phyloP scores from a whole-genome alignment of 2,797 vertebrate genomes.

The Sphenopsis melanotis region DNA sequence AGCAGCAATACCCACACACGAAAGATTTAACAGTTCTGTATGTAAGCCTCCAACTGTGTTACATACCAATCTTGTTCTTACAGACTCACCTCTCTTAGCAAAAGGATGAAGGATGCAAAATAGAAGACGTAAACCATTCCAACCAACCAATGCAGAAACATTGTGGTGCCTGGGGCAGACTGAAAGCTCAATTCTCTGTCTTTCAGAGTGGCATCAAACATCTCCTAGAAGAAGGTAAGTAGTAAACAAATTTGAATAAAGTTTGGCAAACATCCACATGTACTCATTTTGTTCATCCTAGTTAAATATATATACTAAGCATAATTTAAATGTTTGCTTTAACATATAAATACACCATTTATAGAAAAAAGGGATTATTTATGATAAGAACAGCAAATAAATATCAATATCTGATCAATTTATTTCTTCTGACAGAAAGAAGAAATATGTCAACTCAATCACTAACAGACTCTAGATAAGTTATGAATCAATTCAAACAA shows the following conservation, averaged over 20 bases:
- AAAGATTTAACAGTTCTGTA: not conserved
- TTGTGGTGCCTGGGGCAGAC: constrained; percentile 92
- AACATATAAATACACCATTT: not conserved
- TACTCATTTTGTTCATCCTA: not conserved
- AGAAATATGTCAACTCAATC: not conserved
- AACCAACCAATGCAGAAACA: constrained; percentile 97
- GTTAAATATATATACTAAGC: not conserved
- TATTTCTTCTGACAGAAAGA: not conserved
- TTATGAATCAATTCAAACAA: not conserved
- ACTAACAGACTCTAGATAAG: not conserved
- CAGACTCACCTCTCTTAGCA: constrained; percentile 87
- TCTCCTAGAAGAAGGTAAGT: constrained; percentile 80
- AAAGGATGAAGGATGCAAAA: constrained; percentile 95
- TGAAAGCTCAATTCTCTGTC: constrained; percentile 93
- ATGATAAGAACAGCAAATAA: not conserved
- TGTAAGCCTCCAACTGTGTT: not conserved
- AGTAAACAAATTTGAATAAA: not conserved
- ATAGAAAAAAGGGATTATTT: not conserved
- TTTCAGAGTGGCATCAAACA: constrained; percentile 95
- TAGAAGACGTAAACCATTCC: constrained; percentile 99
- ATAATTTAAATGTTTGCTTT: not conserved
- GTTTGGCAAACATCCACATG: not conserved
- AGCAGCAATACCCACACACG: not conserved
- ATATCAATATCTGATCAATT: not conserved
- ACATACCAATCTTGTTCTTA: not conserved